Conservation (phyloP, 2,797 vertebrate genomes). For the Heteromormyrus szaboi region DNA sequence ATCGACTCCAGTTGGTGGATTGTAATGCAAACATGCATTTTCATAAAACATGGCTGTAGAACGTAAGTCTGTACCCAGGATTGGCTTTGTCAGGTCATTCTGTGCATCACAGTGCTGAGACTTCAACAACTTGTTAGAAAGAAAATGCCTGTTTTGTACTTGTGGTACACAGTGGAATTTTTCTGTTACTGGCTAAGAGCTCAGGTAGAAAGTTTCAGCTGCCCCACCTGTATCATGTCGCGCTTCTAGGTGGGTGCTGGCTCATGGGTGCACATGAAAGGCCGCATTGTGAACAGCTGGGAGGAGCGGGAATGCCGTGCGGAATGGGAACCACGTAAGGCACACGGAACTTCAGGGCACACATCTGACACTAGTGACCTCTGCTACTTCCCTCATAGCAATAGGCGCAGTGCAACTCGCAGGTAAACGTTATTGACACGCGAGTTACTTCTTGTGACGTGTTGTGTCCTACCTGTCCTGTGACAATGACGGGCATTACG, state of each 20-base stretch:
- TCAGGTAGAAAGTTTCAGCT: neutral
- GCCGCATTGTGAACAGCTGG: neutral
- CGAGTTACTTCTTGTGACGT: neutral
- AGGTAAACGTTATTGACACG: neutral
- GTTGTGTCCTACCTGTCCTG: too few relatives aligned
- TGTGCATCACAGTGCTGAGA: neutral
- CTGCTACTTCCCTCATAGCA: neutral
- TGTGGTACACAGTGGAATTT: slow-evolving; percentile 14
- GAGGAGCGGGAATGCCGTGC: neutral
- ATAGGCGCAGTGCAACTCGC: neutral
- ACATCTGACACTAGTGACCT: neutral
- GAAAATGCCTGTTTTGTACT: neutral
- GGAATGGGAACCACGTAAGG: neutral
- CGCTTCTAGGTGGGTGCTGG: neutral
- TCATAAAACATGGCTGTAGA: neutral
- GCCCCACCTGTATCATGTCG: neutral
- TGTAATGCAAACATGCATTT: neutral
- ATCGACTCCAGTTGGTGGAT: neutral
- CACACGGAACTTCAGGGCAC: neutral
- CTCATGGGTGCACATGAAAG: neutral
- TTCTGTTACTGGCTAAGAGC: neutral
- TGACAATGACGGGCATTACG: neutral
- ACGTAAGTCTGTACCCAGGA: neutral
- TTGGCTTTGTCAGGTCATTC: neutral
- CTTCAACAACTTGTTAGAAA: neutral